Percentiles rank a stretch among this genome's conserved stretches.
Evolutionary conservation across 2,888 invertebrate genomes (phyloP).

Genomic region (Endomychus coccineus): DNA sequence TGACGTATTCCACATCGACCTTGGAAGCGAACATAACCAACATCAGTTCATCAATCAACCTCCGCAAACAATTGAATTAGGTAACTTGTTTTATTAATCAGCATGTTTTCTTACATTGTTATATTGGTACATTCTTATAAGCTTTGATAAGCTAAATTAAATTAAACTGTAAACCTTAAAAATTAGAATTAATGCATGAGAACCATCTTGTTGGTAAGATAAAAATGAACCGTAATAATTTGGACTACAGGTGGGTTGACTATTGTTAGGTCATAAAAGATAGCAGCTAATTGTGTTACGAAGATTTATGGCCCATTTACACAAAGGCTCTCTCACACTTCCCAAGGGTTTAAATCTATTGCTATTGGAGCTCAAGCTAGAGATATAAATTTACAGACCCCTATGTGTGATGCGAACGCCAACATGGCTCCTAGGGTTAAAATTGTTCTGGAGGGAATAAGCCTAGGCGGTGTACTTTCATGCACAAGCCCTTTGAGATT

Average conservation of each 20-base stretch:
- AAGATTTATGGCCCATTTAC: too few relatives aligned
- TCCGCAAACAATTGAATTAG: not conserved
- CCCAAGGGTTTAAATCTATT: conserved; percentile 34
- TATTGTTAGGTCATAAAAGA: too few relatives aligned
- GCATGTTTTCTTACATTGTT: too few relatives aligned
- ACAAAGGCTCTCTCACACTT: too few relatives aligned
- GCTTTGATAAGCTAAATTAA: too few relatives aligned
- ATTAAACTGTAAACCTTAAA: too few relatives aligned
- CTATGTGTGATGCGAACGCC: conserved; percentile 22
- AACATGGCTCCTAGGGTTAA: not conserved
- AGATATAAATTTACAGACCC: conserved; percentile 31
- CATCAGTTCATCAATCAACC: conserved; percentile 15
- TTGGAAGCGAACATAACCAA: conserved; percentile 11
- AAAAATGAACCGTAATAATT: too few relatives aligned
- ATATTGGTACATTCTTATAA: too few relatives aligned
- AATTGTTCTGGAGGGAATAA: conserved; percentile 18
- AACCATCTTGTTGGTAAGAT: too few relatives aligned
- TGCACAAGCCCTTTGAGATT: conserved; percentile 6
- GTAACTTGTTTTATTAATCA: not conserved
- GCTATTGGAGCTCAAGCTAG: conserved; percentile 29
- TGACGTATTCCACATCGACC: conserved; percentile 14
- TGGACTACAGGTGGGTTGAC: too few relatives aligned
- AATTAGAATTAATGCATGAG: too few relatives aligned
- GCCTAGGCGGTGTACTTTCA: conserved; percentile 9
- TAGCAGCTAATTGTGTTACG: too few relatives aligned